Percentiles rank a stretch among this genome's conserved stretches.
Conservation (phyloP, 1,140 invertebrate species). For the Onthophagus taurus region DNA sequence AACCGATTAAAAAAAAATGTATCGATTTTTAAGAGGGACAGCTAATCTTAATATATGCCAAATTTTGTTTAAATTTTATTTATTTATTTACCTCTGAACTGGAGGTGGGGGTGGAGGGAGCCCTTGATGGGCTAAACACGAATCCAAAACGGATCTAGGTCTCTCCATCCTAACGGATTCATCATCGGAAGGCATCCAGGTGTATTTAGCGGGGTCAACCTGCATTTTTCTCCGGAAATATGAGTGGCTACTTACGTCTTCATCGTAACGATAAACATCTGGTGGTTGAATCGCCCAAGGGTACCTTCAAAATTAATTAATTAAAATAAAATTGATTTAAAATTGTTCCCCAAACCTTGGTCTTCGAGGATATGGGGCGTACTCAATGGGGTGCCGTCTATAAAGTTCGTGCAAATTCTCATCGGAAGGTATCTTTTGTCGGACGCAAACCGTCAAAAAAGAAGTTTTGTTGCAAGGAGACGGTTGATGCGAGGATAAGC, state of each 20-base stretch:
- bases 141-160: constrained; percentile 44
- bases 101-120: constrained; percentile 12
- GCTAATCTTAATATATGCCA: too few species aligned
- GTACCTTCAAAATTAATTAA: constrained; percentile 36
- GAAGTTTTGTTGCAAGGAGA: constrained; percentile 49
- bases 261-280: constrained; percentile 49
- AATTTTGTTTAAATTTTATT: too few species aligned
- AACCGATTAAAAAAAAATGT: too few species aligned
- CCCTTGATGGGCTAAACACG: constrained; percentile 11
- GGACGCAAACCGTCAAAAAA: constrained; percentile 75
- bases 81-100: constrained; percentile 8
- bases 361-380: constrained; percentile 54
- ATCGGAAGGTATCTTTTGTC: constrained; percentile 70
- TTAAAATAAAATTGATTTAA: constrained; percentile 2
- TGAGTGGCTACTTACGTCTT: constrained; percentile 65
- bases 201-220: constrained; percentile 60
- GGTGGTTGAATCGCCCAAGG: constrained; percentile 44
- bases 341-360: constrained; percentile 17
- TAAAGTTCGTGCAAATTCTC: constrained; percentile 65
- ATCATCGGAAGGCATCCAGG: constrained; percentile 66
- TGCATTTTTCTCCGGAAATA: constrained; percentile 65
- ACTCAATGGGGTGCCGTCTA: constrained; percentile 41
- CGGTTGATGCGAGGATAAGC: constrained; percentile 66
- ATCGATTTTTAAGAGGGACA: too few species aligned
- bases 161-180: constrained; percentile 59